A percentile compares a stretch with the other conserved stretches of the same genome.
These are phyloP conservation scores for Drosophila subobscura DNA, from an alignment of 1,140 invertebrate species.

Conservation along the genomic window DNA sequence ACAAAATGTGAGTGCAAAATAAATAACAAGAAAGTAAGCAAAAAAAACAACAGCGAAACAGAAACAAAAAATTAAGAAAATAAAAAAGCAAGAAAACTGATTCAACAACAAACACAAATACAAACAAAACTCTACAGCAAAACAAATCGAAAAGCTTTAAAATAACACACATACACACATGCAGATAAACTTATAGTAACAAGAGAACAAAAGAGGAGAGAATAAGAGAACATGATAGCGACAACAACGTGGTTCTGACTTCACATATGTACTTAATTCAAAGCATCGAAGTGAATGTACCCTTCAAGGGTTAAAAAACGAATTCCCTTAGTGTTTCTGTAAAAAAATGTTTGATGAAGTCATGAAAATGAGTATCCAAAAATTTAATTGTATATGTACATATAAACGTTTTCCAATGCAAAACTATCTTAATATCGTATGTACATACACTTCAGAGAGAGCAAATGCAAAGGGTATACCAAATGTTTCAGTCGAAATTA, in stretches of 20 bases:
- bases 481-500: conserved; percentile 12
- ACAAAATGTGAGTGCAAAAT: conserved; percentile 59
- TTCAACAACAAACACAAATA: conserved; percentile 23
- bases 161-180: conserved; percentile 24
- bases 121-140: conserved; percentile 29
- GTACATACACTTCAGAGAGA: too few species aligned
- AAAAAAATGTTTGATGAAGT: too few species aligned
- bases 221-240: conserved; percentile 14
- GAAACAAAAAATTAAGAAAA: conserved; percentile 14
- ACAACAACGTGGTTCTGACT: conserved; percentile 15
- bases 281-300: too few species aligned
- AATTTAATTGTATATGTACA: too few species aligned
- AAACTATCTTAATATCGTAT: too few species aligned
- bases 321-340: too few species aligned
- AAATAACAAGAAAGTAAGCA: conserved; percentile 40
- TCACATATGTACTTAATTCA: too few species aligned
- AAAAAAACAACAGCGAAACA: conserved; percentile 41
- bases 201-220: conserved; percentile 22
- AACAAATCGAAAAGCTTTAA: conserved; percentile 29
- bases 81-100: conserved; percentile 22
- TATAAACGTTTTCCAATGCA: too few species aligned
- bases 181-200: conserved; percentile 17
- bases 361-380: too few species aligned
- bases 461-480: too few species aligned
- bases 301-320: too few species aligned